Conservation (phyloP, 2,113 vertebrate genomes). For the Lepidiolamprologus cunningtoni region DNA sequence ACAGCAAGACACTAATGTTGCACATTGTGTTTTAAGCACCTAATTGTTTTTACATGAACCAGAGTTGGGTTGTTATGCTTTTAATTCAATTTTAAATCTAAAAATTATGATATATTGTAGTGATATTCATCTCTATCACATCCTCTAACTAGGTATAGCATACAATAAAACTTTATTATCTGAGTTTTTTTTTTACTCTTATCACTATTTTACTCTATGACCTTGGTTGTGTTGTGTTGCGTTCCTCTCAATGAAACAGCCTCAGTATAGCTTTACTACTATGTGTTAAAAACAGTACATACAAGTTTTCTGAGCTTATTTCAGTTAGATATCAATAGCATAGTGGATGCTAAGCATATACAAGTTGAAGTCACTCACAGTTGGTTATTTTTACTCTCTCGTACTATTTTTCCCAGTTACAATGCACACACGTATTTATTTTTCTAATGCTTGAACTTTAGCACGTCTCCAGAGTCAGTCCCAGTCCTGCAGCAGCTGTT, state of each 20-base stretch:
- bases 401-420: neutral
- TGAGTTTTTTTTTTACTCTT: neutral
- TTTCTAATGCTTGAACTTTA: neutral
- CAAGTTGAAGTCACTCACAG: neutral
- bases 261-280: neutral
- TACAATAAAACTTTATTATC: neutral
- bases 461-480: neutral
- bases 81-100: neutral
- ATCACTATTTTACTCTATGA: neutral
- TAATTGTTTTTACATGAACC: neutral
- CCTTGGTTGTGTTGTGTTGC: neutral
- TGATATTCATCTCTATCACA: neutral
- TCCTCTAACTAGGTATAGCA: neutral
- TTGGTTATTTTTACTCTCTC: neutral
- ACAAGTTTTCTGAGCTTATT: neutral
- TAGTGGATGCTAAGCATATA: neutral
- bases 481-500: constrained; percentile 26
- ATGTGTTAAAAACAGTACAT: neutral
- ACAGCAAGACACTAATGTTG: neutral
- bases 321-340: neutral
- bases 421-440: neutral
- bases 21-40: neutral
- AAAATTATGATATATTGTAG: neutral
- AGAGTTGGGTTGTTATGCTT: neutral
- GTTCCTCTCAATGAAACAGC: neutral